Conservation (phyloP, 2,888 invertebrate species). For the Trichacis sp. region DNA sequence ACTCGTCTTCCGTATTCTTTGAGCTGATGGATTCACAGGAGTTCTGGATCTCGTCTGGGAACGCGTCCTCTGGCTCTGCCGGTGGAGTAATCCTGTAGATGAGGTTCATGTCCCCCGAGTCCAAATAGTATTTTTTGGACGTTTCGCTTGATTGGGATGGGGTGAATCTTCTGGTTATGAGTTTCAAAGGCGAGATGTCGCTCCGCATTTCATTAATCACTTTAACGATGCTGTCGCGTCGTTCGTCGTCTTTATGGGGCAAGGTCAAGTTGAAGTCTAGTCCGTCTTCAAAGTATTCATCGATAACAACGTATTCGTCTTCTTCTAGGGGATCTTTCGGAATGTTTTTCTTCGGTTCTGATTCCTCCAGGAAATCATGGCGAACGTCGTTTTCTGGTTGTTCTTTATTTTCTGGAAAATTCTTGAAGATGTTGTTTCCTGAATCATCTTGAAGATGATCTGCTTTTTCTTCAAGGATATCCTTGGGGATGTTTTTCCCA, state of each 20-base stretch:
- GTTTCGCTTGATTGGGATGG: conserved; percentile 26
- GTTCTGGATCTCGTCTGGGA: neutral
- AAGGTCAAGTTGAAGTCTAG: no score
- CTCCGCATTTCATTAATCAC: conserved; percentile 51
- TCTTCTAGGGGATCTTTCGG: no score
- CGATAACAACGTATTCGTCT: no score
- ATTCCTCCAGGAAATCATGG: no score
- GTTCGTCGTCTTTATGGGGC: conserved; percentile 27
- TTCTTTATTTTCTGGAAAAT: no score
- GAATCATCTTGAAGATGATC: no score
- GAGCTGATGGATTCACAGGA: neutral
- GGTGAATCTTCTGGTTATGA: conserved; percentile 25
- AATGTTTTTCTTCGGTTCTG: no score
- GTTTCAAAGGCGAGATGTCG: conserved; percentile 49
- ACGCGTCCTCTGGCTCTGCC: conserved; percentile 21
- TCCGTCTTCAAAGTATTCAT: no score
- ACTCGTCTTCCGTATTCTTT: neutral
- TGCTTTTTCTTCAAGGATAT: no score
- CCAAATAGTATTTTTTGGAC: conserved; percentile 57
- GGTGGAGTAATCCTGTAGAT: conserved; percentile 61
- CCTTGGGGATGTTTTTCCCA: no score
- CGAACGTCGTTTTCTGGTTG: no score
- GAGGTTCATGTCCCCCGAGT: conserved; percentile 52
- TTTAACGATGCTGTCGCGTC: conserved; percentile 54
- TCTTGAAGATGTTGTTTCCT: no score